Evolutionary conservation across 2,888 invertebrate species (phyloP), one percentile per base, ranked within the genome.

Genomic region (Diarsia mendica): DNA sequence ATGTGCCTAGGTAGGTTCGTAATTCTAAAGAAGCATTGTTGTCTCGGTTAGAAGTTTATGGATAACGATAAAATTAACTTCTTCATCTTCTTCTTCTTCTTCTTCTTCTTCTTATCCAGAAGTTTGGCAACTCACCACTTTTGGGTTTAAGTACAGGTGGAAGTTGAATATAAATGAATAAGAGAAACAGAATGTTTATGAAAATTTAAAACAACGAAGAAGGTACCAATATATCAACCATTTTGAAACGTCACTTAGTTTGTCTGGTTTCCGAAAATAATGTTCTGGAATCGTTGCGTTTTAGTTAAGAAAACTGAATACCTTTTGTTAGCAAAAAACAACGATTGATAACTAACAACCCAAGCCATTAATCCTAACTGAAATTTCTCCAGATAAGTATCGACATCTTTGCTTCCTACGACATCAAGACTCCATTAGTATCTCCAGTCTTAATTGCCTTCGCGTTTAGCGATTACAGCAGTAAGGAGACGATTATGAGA

Each of bases 391-490:
- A 33, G 64, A 75, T 81, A 75, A 64, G 44, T 75, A 67, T 75
- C 55, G 33, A 49, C 46, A 44, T 73, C 39, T 75, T 18, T 61
- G 53, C 60, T 67, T 65, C 55, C 39, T 11, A 33, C 48, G 33
- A 55, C 73, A 72, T 79, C 63, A 67, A 73, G 67, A 70, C 69
- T 53, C 79, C 79, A 83, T 81, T 80, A 78, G 63, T 60, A 53
- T 13, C 68, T 23, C 39, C n/a, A 51, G 68, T 53, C 71, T 68
- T 83, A 73, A 83, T 83, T 79, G 73, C 73, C 20, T 49, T 11
- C 23, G 49, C 70, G 20, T 60, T 81, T 60, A 80, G 60, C 67
- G 83, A 77, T 71, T 64, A 71, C 53, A 60, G 39, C 20, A 44
- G 13, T 67, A 44, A 48, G n/a, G 6, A 64, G 28, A 44, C 66